Evolutionary conservation across 2,113 vertebrate species (phyloP).

Genomic region (Elgaria multicarinata): DNA sequence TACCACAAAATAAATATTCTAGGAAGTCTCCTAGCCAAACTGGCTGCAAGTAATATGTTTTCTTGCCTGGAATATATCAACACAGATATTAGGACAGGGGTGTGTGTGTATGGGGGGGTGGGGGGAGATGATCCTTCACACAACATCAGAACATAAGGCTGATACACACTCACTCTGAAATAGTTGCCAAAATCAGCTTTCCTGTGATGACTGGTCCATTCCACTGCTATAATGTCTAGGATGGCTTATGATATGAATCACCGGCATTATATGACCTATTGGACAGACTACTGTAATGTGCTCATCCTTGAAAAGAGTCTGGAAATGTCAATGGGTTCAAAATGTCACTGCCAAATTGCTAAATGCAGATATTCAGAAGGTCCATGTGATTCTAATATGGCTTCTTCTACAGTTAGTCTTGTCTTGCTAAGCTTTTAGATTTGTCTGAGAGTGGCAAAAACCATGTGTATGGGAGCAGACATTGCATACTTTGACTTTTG

Average conservation of each 20-base stretch:
- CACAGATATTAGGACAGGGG: not conserved
- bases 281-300: not conserved
- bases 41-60: not conserved
- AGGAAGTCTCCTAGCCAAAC: not conserved
- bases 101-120: too few relatives aligned
- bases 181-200: not conserved
- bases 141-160: not conserved
- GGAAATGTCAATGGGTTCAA: too few relatives aligned
- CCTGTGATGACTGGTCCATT: conserved; percentile 11
- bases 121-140: not conserved
- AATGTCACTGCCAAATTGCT: too few relatives aligned
- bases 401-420: too few relatives aligned
- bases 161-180: not conserved
- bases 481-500: too few relatives aligned
- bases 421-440: too few relatives aligned
- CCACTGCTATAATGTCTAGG: not conserved
- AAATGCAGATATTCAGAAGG: too few relatives aligned
- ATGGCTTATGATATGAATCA: not conserved
- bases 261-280: not conserved
- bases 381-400: too few relatives aligned
- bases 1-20: not conserved
- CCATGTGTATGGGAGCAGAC: too few relatives aligned
- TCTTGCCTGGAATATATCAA: not conserved
- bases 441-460: too few relatives aligned
- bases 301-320: not conserved